Evolutionary conservation across 2,113 vertebrate genomes (phyloP).

Genomic region (Cryptotis parvus): DNA sequence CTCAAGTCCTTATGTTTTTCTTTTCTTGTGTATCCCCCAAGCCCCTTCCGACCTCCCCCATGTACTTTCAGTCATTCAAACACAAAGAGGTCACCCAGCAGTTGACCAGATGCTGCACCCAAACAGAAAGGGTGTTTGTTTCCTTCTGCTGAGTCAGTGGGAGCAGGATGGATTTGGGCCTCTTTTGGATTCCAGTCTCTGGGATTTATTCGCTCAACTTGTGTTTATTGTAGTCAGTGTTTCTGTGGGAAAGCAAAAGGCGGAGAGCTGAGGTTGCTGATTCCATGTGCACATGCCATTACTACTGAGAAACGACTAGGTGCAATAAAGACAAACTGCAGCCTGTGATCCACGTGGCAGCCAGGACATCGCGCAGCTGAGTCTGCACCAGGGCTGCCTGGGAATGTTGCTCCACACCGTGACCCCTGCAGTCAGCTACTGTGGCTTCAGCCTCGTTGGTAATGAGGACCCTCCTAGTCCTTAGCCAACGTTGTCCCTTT

Average conservation of each 20-base stretch:
- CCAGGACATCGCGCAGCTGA: too few relatives aligned
- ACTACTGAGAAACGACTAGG: background rate
- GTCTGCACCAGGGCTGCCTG: background rate
- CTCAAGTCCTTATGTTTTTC: background rate
- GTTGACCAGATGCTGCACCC: background rate
- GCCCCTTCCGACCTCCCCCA: too few relatives aligned
- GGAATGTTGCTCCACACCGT: background rate
- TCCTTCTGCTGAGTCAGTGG: background rate
- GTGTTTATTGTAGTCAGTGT: background rate
- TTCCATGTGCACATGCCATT: background rate
- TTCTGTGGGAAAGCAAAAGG: background rate
- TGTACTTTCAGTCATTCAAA: background rate
- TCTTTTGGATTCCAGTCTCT: background rate
- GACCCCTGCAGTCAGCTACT: background rate
- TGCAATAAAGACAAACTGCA: constrained; percentile 1
- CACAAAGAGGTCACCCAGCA: background rate
- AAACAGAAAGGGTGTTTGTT: background rate
- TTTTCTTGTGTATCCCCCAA: background rate
- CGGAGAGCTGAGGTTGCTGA: background rate
- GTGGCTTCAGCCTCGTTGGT: background rate
- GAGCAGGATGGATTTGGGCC: background rate
- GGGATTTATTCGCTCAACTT: background rate
- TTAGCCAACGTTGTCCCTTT: background rate
- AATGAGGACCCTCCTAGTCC: background rate
- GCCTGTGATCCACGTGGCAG: background rate